A percentile compares a stretch with the other conserved stretches of the same genome.
Conservation (phyloP, 2,113 vertebrate species). For the Cyphomyrus discorhynchus region DNA sequence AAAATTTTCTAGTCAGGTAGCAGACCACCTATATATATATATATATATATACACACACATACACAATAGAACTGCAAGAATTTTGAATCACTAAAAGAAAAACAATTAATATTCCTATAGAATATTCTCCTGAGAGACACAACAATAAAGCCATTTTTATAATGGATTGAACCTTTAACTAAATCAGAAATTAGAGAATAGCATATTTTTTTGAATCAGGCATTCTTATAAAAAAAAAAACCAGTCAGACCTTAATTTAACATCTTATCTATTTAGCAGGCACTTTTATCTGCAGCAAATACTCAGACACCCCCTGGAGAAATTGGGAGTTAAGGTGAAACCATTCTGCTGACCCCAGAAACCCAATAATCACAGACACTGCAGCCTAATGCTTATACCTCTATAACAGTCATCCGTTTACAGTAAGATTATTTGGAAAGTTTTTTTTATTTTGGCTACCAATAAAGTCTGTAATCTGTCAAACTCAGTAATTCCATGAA, state of each 20-base stretch:
- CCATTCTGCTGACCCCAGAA: not conserved
- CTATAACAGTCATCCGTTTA: not conserved
- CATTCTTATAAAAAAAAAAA: not conserved
- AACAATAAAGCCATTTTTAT: not conserved
- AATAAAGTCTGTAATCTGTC: not conserved
- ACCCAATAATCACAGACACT: not conserved
- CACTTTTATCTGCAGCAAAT: not conserved
- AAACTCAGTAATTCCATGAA: conserved; percentile 6
- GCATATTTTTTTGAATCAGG: not conserved
- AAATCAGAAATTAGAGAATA: not conserved
- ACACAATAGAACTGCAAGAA: not conserved
- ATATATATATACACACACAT: no score
- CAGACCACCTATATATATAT: not conserved
- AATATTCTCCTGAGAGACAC: not conserved
- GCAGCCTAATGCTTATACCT: not conserved
- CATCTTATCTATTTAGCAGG: not conserved
- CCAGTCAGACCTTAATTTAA: not conserved
- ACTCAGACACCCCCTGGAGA: not conserved
- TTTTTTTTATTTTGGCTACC: not conserved
- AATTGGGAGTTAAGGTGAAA: not conserved
- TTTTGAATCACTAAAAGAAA: not conserved
- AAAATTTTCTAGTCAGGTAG: not conserved
- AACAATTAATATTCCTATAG: conserved; percentile 10
- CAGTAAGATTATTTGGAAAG: not conserved
- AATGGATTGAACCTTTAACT: not conserved